Conservation (phyloP, 2,888 invertebrate species). For the Diabrotica balteata region DNA sequence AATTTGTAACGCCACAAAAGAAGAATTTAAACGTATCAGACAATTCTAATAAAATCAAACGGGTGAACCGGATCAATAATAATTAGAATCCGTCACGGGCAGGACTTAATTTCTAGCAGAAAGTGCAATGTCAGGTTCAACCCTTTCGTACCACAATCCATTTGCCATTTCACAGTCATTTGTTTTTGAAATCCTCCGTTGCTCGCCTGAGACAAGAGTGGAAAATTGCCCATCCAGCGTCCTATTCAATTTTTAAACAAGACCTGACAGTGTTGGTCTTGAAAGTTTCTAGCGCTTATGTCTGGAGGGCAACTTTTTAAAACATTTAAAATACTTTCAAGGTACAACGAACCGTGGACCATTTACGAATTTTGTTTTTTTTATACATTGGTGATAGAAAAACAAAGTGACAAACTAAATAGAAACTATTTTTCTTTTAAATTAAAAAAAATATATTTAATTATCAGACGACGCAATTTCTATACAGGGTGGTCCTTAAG, state of each 20-base stretch:
- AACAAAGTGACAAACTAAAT: no score
- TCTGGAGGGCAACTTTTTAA: neutral
- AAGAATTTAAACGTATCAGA: slow-evolving; percentile 20
- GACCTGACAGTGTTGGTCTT: slow-evolving; percentile 6
- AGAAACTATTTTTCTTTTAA: no score
- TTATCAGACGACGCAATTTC: no score
- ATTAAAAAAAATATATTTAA: no score
- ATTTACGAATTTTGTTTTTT: no score
- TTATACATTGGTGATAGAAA: no score
- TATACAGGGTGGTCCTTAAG: no score
- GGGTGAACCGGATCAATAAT: slow-evolving; percentile 34
- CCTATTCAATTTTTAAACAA: slow-evolving; percentile 10
- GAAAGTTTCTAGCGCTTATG: neutral
- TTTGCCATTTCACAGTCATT: slow-evolving; percentile 35
- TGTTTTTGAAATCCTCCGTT: slow-evolving; percentile 26
- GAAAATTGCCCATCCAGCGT: slow-evolving; percentile 7
- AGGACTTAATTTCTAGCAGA: slow-evolving; percentile 35
- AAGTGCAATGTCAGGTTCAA: slow-evolving; percentile 38
- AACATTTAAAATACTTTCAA: no score
- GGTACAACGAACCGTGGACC: no score
- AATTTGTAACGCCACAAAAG: slow-evolving; percentile 17
- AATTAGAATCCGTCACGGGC: slow-evolving; percentile 39
- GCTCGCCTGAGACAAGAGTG: slow-evolving; percentile 1
- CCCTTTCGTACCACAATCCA: slow-evolving; percentile 35
- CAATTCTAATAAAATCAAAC: slow-evolving; percentile 35